Evolutionary conservation across 2,797 vertebrate genomes (phyloP).

Genomic region (Sardinella longiceps): DNA sequence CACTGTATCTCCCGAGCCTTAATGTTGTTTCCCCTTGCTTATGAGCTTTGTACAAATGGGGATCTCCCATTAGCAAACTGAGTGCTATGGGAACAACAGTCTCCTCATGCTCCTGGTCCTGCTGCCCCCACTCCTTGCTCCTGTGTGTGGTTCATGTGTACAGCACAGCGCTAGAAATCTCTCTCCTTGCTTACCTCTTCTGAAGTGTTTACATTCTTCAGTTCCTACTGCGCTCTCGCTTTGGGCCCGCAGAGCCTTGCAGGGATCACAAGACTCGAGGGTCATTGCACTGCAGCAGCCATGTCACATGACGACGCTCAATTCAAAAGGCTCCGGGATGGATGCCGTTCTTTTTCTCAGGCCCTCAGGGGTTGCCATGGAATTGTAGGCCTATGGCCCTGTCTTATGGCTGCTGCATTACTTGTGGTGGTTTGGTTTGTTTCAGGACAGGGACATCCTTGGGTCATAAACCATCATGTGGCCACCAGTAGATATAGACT

Average conservation of each 20-base stretch:
- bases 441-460: background rate
- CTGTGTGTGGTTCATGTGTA: background rate
- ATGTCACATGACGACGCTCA: constrained; percentile 26
- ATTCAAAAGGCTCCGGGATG: constrained; percentile 34
- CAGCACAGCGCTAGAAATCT: background rate
- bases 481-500: background rate
- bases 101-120: too few species aligned
- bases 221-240: background rate
- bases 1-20: too few species aligned
- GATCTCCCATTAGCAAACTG: too few species aligned
- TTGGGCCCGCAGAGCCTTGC: background rate
- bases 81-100: too few species aligned
- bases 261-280: constrained; percentile 41
- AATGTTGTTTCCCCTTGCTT: too few species aligned
- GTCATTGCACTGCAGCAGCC: background rate
- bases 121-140: too few species aligned
- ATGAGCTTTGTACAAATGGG: too few species aligned
- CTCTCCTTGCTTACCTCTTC: background rate
- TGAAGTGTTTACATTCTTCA: constrained; percentile 14
- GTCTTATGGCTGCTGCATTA: background rate
- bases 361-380: constrained; percentile 36
- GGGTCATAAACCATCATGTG: background rate
- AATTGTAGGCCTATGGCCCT: background rate
- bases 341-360: constrained; percentile 27
- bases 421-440: background rate